Conservation (phyloP, 2,113 vertebrate genomes). For the Cygnus atratus region DNA sequence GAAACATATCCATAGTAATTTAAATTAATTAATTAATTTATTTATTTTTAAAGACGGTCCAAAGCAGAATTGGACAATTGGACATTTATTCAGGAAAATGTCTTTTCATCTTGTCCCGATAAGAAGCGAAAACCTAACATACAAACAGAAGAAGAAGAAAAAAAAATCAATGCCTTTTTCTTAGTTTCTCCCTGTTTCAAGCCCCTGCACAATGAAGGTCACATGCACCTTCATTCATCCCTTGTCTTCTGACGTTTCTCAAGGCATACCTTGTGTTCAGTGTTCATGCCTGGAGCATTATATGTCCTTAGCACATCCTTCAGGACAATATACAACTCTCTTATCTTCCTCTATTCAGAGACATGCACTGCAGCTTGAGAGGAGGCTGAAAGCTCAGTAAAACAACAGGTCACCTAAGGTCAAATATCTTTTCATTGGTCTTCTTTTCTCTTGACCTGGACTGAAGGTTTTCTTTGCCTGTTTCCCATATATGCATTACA, state of each 20-base stretch:
- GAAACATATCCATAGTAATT: not conserved
- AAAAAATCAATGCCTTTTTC: not conserved
- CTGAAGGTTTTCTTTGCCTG: not conserved
- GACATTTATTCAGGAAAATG: not conserved
- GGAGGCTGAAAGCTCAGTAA: not conserved
- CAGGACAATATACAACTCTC: not conserved
- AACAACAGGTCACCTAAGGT: not conserved
- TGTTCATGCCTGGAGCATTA: constrained; percentile 35
- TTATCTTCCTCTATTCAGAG: not conserved
- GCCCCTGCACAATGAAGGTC: constrained; percentile 38
- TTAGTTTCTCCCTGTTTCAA: not conserved
- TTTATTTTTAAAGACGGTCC: not conserved
- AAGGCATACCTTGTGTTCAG: not conserved
- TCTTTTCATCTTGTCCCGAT: not conserved
- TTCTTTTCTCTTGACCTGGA: not conserved
- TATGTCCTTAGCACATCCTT: constrained; percentile 43
- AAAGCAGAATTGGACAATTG: not conserved
- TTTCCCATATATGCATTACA: not conserved
- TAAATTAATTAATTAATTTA: not conserved
- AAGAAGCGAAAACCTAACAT: not conserved
- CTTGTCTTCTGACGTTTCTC: constrained; percentile 51
- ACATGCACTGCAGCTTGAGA: not conserved
- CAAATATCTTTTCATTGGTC: not conserved
- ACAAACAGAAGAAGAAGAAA: not conserved
- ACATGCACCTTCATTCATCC: constrained; percentile 20